Base-by-base conservation (phyloP, 2,888 invertebrate genomes). In the Tineola bisselliella region DNA sequence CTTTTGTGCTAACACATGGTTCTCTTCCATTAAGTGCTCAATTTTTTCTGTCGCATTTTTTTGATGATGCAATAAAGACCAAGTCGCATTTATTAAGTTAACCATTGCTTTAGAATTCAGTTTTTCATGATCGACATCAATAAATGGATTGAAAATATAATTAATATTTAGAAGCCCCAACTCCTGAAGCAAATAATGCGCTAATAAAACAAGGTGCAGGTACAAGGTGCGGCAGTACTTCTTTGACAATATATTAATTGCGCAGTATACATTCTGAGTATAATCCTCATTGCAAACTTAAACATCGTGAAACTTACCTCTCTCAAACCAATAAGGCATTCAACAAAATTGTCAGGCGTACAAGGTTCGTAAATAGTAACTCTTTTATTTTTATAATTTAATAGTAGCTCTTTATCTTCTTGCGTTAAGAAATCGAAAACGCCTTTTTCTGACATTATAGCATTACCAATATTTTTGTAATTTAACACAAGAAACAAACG, bases 401-500 rank as follows among this genome's bases (percentile, higher is more conserved):
- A 68, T 64, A 87, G 67, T 59, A 87, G 76, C 68, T 87, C 86
- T 67, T 71, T 78, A n/a, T 86, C 78, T 76, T 87, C 86, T 63
- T 82, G 80, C 62, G 86, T 84, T 64, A 84, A 70, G 64, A 30
- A 17, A 25, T 60, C 31, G 18, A 48, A 60, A 15, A 11, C 58
- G n/a, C 15, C 31, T 33, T 31, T 17, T 8, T n/a, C 31, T 17
- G 31, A 13, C 58, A 58, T 58, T 17, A 8, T 25, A 25, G 25
- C 6, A 25, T 25, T 25, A 6, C 6, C 25, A 4, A 25, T 25
- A 25, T 25, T 25, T 2, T 25, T 25, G 6, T 25, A 25, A 6
- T 25, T 25, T 25, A 25, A n/a, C n/a, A n/a, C n/a, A n/a, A n/a
- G n/a, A n/a, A n/a, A n/a, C n/a, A n/a, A n/a, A n/a, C n/a, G n/a